These are phyloP conservation scores for Gastracanthus pulcherrimus DNA, from an alignment of 2,888 invertebrate species.

Conservation along the genomic window DNA sequence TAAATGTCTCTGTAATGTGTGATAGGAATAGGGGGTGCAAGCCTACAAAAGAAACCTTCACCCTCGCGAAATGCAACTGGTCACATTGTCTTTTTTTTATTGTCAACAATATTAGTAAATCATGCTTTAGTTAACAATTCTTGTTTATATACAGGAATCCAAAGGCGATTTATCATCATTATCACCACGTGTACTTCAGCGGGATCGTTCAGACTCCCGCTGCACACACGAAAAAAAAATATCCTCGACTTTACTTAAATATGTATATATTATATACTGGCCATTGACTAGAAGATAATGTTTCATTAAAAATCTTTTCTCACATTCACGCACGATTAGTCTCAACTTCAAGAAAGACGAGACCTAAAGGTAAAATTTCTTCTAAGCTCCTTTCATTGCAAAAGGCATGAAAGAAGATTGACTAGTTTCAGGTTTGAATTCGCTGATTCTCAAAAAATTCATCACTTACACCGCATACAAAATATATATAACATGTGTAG, in stretches of 20 bases:
- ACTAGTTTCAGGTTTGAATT: constrained; percentile 7
- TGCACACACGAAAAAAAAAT: constrained; percentile 38
- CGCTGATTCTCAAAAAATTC: not conserved
- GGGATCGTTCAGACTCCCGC: not conserved
- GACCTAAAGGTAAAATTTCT: not conserved
- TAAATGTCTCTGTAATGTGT: constrained; percentile 8
- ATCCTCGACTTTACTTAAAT: constrained; percentile 19
- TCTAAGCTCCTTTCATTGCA: not conserved
- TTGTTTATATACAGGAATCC: constrained; percentile 63
- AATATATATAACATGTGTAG: constrained; percentile 12
- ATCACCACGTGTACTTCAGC: constrained; percentile 34
- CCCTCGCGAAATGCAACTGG: constrained; percentile 70
- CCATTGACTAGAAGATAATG: constrained; percentile 49
- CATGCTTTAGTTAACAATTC: constrained; percentile 71
- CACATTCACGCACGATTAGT: constrained; percentile 30
- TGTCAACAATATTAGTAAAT: constrained; percentile 72
- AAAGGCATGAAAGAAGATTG: constrained; percentile 44
- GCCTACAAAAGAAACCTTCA: constrained; percentile 74
- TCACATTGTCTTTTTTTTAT: constrained; percentile 66
- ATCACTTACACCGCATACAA: constrained; percentile 3
- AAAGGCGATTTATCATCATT: constrained; percentile 46
- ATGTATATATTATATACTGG: constrained; percentile 24
- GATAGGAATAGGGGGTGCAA: constrained; percentile 67
- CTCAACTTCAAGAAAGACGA: not conserved
- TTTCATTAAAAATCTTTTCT: constrained; percentile 39